phyloP scores from a whole-genome alignment of 2,888 invertebrate species.

The Aethes cnicana region DNA sequence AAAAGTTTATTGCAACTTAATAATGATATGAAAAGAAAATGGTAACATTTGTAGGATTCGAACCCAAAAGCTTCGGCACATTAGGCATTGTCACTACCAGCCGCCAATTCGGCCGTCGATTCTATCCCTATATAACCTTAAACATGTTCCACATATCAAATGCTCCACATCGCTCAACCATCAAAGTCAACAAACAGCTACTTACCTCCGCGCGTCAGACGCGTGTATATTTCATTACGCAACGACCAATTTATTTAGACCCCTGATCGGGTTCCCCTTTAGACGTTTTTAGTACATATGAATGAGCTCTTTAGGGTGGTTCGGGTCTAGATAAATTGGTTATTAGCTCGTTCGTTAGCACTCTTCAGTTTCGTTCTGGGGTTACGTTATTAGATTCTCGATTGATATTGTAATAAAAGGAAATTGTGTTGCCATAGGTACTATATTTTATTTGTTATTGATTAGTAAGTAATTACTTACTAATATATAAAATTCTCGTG shows the following conservation, averaged over 20 bases:
- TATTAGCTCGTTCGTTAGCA: conserved; percentile 24
- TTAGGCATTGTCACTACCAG: no score
- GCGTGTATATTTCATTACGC: conserved; percentile 19
- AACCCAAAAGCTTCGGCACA: no score
- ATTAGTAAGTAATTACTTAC: no score
- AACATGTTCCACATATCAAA: no score
- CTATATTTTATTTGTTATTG: not conserved
- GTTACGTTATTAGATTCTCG: conserved; percentile 14
- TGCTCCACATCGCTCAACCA: no score
- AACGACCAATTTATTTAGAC: not conserved
- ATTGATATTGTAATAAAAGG: conserved; percentile 10
- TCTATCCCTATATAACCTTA: no score
- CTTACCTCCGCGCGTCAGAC: not conserved
- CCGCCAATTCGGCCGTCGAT: no score
- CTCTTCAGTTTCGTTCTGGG: conserved; percentile 15
- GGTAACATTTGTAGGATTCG: no score
- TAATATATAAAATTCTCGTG: no score
- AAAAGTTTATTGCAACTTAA: no score
- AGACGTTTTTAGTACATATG: not conserved
- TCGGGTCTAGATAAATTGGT: conserved; percentile 2
- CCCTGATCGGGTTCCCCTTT: conserved; percentile 1
- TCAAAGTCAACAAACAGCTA: not conserved
- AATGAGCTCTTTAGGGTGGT: conserved; percentile 4
- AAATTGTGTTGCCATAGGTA: not conserved
- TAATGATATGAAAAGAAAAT: no score